Base-by-base conservation (phyloP, 2,113 vertebrate species). In the Tringa solitaria region DNA sequence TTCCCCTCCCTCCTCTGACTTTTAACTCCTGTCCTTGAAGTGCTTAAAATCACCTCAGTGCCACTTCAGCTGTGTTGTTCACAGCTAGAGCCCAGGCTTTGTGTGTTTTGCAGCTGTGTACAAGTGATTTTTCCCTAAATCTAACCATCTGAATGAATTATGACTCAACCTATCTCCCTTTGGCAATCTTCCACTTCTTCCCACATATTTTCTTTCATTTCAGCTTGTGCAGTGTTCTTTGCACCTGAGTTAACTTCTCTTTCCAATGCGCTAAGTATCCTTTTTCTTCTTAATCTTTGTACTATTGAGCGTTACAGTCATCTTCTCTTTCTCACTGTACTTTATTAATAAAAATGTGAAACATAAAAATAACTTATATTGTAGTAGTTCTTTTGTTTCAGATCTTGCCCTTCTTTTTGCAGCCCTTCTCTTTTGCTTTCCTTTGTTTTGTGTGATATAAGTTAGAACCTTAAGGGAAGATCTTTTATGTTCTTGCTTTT, bases 311-410 rank as follows among this genome's bases (percentile, higher is more conserved):
- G 50, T 65, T 67, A 41, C n/a, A 37, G 12, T 11, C 12, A 9
- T 32, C 33, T 20, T 50, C n/a, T 79, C 43, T 43, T 65, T 75
- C 61, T 74, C 8, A 6, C 45, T n/a, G n/a, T 32, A 13, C 56
- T 54, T 39, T 26, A 23, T 30, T 32, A 59, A 63, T 57, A 37
- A 53, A 35, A 8, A 10, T 15, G 23, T 41, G 32, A 63, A 91
- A 74, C 24, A 15, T 0, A 6, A 61, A 77, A 67, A 27, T 46
- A 63, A 43, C 22, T 35, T 43, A 5, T 0, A 0, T 33, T 72
- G 23, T 41, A 33, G 75, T 26, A 9, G 35, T 73, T 75, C 16
- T 48, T 70, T 61, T 32, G 11, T 46, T 74, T 67, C 20, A 23
- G 23, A 22, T 65, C 80, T 78, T 70, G 23, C 27, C 32, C 17